phyloP scores from a whole-genome alignment of 2,797 vertebrate species.

The Alcedo atthis region DNA sequence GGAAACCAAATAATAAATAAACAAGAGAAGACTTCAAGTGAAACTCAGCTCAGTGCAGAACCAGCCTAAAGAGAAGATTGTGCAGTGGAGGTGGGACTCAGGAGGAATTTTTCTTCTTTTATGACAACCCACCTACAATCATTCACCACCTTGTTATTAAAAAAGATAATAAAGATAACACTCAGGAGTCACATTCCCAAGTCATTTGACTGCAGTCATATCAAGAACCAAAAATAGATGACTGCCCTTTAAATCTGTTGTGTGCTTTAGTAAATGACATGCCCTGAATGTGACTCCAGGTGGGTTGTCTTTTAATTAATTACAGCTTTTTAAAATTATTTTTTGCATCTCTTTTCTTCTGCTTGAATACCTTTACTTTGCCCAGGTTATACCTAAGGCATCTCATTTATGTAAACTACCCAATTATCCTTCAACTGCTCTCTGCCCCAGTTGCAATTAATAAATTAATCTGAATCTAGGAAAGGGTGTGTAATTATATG shows the following conservation, averaged over 20 bases:
- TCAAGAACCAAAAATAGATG: conserved; percentile 49
- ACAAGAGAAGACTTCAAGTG: background rate
- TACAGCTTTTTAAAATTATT: background rate
- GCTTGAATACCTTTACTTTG: background rate
- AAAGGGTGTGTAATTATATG: conserved; percentile 12
- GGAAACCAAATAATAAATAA: conserved; percentile 3
- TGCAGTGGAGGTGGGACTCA: conserved; percentile 50
- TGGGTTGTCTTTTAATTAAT: conserved; percentile 1
- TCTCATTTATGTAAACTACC: conserved; percentile 25
- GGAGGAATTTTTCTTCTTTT: conserved; percentile 46
- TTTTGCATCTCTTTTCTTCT: background rate
- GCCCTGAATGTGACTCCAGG: background rate
- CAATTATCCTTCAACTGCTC: conserved; percentile 32
- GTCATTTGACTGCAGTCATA: conserved; percentile 35
- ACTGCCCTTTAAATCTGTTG: conserved; percentile 20
- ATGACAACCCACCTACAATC: conserved; percentile 62
- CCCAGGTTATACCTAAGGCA: background rate
- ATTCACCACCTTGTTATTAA: conserved; percentile 62
- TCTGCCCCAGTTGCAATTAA: conserved; percentile 26
- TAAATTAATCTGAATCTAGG: conserved; percentile 20
- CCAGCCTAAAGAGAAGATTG: conserved; percentile 44
- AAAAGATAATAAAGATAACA: conserved; percentile 44
- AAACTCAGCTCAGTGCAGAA: conserved; percentile 10
- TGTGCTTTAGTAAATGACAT: conserved; percentile 3
- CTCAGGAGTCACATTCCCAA: background rate